These are phyloP conservation scores for Pristionchus entomophagus DNA, from an alignment of 2,888 invertebrate species.

Conservation along the genomic window DNA sequence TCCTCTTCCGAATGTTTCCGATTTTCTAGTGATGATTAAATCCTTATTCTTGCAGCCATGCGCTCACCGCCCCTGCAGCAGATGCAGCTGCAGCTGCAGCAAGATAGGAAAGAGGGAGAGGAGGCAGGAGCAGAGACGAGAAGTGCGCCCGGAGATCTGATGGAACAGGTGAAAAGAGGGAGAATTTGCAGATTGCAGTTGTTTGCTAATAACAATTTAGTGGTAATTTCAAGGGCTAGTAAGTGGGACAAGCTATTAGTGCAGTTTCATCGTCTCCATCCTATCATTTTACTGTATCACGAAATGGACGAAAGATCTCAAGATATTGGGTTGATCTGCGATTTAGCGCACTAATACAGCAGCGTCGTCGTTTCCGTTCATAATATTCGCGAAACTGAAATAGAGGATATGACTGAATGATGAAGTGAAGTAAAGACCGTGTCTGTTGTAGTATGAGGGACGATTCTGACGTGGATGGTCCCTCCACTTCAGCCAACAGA, in stretches of 20 bases:
- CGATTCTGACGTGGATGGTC: not conserved
- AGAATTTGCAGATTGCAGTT: not conserved
- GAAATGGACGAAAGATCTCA: no score
- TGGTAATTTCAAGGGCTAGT: no score
- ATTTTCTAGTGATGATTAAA: not conserved
- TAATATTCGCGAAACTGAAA: no score
- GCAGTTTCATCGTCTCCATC: no score
- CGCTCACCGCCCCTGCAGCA: not conserved
- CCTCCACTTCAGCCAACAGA: constrained; percentile 32
- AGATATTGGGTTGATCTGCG: not conserved
- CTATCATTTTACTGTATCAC: no score
- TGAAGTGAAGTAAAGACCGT: no score
- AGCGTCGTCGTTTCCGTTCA: no score
- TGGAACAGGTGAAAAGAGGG: constrained; percentile 51
- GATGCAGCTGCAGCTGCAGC: not conserved
- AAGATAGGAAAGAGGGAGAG: constrained; percentile 5
- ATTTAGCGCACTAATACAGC: not conserved
- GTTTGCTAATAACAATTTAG: no score
- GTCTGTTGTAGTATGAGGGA: constrained; percentile 19
- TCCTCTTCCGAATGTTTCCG: not conserved
- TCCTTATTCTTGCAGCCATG: not conserved
- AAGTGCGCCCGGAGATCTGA: constrained; percentile 72
- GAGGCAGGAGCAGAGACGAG: constrained; percentile 66
- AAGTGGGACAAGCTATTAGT: no score
- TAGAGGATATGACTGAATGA: no score